phyloP scores from a whole-genome alignment of 2,888 invertebrate genomes.

The Limnephilus auricula region DNA sequence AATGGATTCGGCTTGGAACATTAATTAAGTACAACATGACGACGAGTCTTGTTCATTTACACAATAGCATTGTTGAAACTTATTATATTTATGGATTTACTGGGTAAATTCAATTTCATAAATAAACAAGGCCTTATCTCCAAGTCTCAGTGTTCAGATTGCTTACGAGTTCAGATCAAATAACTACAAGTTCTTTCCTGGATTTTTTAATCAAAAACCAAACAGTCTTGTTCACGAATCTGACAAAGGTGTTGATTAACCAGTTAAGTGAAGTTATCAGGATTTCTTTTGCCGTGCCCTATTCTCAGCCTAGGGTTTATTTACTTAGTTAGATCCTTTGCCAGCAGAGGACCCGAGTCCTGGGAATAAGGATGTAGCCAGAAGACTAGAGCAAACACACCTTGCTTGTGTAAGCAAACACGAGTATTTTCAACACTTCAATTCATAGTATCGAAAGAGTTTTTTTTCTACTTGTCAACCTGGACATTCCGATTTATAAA shows the following conservation, averaged over 20 bases:
- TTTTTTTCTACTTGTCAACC: not conserved
- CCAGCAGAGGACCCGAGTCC: not conserved
- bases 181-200: not conserved
- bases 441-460: not conserved
- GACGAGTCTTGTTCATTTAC: not conserved
- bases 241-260: slow-evolving; percentile 24
- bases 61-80: not conserved
- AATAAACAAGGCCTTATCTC: not conserved
- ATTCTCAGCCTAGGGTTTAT: slow-evolving; percentile 4
- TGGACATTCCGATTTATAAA: not conserved
- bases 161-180: not conserved
- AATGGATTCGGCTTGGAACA: too few relatives aligned
- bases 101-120: not conserved
- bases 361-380: slow-evolving; percentile 21
- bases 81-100: not conserved
- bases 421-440: slow-evolving; percentile 33
- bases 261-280: slow-evolving; percentile 27
- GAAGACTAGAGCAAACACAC: slow-evolving; percentile 35
- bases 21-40: not conserved
- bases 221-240: not conserved
- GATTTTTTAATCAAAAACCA: not conserved
- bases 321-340: slow-evolving; percentile 29
- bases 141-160: not conserved
- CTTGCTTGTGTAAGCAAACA: slow-evolving; percentile 30
- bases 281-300: not conserved